Evolutionary conservation across 2,113 vertebrate species (phyloP).

Genomic region (Sceloporus tristichus): DNA sequence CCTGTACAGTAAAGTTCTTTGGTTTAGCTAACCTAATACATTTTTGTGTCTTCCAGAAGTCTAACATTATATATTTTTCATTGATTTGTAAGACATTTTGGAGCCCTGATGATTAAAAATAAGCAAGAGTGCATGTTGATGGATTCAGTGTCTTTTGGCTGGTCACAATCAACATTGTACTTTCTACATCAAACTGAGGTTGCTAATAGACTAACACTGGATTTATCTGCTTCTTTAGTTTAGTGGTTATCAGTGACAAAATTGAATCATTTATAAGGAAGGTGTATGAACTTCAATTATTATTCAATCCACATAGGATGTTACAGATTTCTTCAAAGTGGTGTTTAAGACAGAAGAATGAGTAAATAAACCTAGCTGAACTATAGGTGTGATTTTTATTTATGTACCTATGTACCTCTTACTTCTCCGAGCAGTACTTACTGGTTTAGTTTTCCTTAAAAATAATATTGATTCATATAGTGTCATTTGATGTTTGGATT

Average conservation of each 20-base stretch:
- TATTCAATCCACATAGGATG: neutral
- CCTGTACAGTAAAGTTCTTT: neutral
- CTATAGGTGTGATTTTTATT: too few species aligned
- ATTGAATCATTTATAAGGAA: neutral
- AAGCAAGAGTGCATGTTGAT: neutral
- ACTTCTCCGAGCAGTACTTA: too few species aligned
- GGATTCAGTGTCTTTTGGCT: neutral
- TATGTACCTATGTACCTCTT: too few species aligned
- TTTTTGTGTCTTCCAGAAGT: neutral
- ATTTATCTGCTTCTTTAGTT: neutral
- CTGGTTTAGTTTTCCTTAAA: too few species aligned
- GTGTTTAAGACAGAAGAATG: too few species aligned
- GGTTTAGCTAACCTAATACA: neutral
- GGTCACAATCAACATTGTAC: neutral
- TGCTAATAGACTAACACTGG: neutral
- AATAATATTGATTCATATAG: too few species aligned
- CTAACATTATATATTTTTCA: neutral
- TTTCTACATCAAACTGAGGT: neutral
- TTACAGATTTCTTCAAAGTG: too few species aligned
- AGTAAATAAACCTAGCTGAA: too few species aligned
- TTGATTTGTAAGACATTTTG: neutral
- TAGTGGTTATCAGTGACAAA: neutral
- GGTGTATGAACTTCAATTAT: neutral
- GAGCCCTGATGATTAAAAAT: neutral
- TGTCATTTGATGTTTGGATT: too few species aligned